Base-by-base conservation (phyloP, 2,113 vertebrate genomes). In the Ceuthmochares aereus region DNA sequence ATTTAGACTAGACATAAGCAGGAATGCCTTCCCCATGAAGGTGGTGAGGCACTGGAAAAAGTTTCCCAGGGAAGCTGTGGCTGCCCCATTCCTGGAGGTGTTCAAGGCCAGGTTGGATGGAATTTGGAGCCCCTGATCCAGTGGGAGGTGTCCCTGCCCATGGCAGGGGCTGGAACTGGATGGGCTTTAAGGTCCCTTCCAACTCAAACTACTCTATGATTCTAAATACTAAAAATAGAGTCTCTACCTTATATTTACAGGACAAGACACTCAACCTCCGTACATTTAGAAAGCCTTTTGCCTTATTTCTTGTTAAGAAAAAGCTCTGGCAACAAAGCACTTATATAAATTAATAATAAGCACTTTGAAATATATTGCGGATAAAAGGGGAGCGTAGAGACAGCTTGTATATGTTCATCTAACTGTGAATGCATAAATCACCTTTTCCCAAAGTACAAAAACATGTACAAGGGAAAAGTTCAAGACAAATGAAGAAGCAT, bases 291-390 rank as follows among this genome's bases (percentile, higher is more conserved):
- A 91, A 87, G 52, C 59, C 26, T 23, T 81, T 63, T 34, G 43
- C 42, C 58, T 68, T 66, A 64, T 32, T 91, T 66, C 58, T 52
- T 25, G 11, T 32, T 70, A 75, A 40, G 56, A 55, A 87, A 82
- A 64, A 64, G 43, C 70, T 74, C 52, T 80, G 67, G 52, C 83
- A 87, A 89, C 49, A 67, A 94, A 95, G 87, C 64, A 64, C 43
- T 95, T 56, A 2, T 0, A 78, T 63, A 51, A 95, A 93, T 92
- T 93, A 91, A 20, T 89, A 92, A 94, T 75, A 89, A 93, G 56
- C 45, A 42, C 69, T 94, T 84, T 1, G 3, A 75, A 87, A 64
- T 59, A 15, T 4, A 40, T 2, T 43, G 59, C 0, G 1, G 64
- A 18, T 87, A n/a, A 47, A 76, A 84, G 20, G 30, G 52, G 67